Conservation (phyloP, 2,113 vertebrate genomes). For the Entosphenus tridentatus region DNA sequence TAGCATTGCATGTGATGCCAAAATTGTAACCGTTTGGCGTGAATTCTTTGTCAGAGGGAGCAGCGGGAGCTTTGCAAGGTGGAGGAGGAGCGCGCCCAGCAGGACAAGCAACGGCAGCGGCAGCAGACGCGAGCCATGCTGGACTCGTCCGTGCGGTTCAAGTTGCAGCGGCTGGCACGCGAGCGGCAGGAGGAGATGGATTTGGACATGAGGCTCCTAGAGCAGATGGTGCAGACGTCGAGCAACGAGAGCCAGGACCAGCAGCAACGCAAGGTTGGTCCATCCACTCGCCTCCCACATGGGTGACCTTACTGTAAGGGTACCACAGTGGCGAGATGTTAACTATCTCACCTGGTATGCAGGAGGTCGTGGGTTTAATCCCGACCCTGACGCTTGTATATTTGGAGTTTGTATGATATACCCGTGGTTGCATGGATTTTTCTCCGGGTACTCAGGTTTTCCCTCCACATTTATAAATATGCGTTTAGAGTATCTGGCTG, state of each 20-base stretch:
- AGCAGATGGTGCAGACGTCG: constrained; percentile 20
- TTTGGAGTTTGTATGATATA: not conserved
- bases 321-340: no score
- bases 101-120: constrained; percentile 19
- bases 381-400: not conserved
- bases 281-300: no score
- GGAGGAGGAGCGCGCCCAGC: constrained; percentile 25
- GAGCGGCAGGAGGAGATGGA: constrained; percentile 33
- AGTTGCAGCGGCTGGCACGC: constrained; percentile 21
- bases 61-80: constrained; percentile 20
- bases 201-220: constrained; percentile 31
- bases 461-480: no score
- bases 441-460: no score
- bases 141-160: constrained; percentile 27
- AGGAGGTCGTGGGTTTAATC: no score
- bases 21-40: not conserved
- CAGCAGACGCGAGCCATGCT: constrained; percentile 17
- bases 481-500: no score
- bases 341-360: no score
- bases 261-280: constrained; percentile 33
- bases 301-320: no score
- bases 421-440: no score
- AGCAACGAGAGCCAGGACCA: constrained; percentile 21
- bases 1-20: not conserved
- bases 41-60: constrained; percentile 22